Evolutionary conservation across 2,113 vertebrate genomes (phyloP).

Genomic region (Bos javanicus): DNA sequence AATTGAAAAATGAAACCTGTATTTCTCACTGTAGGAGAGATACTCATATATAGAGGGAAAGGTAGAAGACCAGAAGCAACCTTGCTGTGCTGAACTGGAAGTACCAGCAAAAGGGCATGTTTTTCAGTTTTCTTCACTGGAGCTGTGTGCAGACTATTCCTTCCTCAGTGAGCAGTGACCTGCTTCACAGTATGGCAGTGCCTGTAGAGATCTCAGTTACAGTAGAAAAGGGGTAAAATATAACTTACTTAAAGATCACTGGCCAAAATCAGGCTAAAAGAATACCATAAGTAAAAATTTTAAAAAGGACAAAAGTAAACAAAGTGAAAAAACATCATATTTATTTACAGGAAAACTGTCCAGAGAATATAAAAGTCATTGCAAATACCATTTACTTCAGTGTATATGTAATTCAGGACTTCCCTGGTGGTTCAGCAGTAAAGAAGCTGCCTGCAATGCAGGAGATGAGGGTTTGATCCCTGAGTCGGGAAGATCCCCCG

Average conservation of each 20-base stretch:
- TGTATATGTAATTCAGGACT: not conserved
- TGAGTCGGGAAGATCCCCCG: not conserved
- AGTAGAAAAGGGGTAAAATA: not conserved
- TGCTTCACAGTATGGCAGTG: not conserved
- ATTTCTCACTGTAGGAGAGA: not conserved
- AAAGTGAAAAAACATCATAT: not conserved
- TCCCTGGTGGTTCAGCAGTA: not conserved
- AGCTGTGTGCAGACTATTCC: not conserved
- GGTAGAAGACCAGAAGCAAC: not conserved
- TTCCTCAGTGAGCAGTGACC: not conserved
- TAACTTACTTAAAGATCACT: not conserved
- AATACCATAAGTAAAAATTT: not conserved
- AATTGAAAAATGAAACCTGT: not conserved
- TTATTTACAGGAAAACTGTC: not conserved
- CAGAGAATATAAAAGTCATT: not conserved
- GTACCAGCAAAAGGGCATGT: not conserved
- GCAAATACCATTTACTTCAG: not conserved
- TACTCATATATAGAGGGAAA: not conserved
- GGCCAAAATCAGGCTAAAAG: slow-evolving; percentile 27
- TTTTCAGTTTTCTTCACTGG: not conserved
- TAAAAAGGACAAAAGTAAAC: not conserved
- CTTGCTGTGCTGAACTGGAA: not conserved
- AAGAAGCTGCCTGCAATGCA: not conserved
- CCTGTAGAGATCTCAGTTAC: not conserved
- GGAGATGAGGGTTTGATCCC: not conserved